phyloP scores from a whole-genome alignment of 2,888 invertebrate genomes.

The Ichneumon xanthorius region DNA sequence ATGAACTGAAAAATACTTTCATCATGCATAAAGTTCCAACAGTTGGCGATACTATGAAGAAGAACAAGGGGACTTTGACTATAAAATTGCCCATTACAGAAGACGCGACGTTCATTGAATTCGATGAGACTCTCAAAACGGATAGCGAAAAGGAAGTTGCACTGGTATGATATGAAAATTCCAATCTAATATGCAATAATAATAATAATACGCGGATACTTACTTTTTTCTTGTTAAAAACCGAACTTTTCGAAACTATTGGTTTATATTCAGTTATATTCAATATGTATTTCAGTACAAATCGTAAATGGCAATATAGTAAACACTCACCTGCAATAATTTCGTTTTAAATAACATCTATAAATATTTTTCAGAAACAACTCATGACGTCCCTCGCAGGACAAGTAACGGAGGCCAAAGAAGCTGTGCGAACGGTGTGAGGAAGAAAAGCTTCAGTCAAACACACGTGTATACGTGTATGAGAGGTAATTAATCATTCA shows the following conservation, averaged over 20 bases:
- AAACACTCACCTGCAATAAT: background rate
- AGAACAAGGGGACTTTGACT: constrained; percentile 10
- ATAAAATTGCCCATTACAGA: constrained; percentile 17
- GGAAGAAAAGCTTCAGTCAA: constrained; percentile 9
- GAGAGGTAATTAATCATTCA: background rate
- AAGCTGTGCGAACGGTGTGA: constrained; percentile 11
- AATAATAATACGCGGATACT: background rate
- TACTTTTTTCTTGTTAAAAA: background rate
- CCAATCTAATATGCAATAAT: background rate
- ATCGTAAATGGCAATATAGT: no score
- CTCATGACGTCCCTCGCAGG: background rate
- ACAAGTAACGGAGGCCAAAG: background rate
- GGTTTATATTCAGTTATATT: no score
- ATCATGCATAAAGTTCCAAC: background rate
- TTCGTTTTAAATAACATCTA: background rate
- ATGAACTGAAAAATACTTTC: background rate
- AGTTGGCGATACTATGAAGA: background rate
- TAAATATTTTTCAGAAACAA: constrained; percentile 10
- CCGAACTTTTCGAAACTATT: background rate
- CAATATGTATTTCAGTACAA: no score
- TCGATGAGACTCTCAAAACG: background rate
- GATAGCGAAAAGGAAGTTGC: background rate
- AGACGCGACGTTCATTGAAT: constrained; percentile 16
- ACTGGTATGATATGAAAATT: constrained; percentile 15
- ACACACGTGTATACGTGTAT: constrained; percentile 6